These are phyloP conservation scores for Polyommatus iphigenia DNA, from an alignment of 2,888 invertebrate genomes.

Conservation along the genomic window DNA sequence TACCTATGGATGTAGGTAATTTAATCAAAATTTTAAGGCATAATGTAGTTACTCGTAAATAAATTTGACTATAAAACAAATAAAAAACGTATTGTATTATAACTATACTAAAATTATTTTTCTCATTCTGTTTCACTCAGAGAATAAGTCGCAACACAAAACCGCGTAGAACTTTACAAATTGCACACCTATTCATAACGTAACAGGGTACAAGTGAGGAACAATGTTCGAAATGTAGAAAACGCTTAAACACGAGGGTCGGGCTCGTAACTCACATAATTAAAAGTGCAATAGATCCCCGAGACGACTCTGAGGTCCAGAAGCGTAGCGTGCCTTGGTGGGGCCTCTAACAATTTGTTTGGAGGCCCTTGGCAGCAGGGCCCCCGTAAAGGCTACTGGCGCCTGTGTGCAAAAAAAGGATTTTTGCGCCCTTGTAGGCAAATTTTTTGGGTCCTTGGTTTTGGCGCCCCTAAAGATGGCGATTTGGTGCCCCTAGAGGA, in stretches of 20 bases:
- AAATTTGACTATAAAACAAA: too few relatives aligned
- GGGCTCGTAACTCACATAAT: conserved; percentile 46
- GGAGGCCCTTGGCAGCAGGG: neutral
- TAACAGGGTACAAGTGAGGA: neutral
- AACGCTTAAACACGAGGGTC: neutral
- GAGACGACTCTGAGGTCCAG: neutral
- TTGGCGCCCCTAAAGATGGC: too few relatives aligned
- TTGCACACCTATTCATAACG: neutral
- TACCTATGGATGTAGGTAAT: too few relatives aligned
- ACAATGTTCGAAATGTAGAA: neutral
- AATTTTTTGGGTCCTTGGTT: too few relatives aligned
- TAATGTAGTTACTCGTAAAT: too few relatives aligned
- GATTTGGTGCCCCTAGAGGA: too few relatives aligned
- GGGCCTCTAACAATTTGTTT: neutral
- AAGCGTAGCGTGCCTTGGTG: neutral
- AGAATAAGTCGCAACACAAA: neutral
- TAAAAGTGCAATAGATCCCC: conserved; percentile 65
- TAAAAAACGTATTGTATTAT: too few relatives aligned
- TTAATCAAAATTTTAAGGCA: too few relatives aligned
- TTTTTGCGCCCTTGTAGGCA: too few relatives aligned
- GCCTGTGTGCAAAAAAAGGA: too few relatives aligned
- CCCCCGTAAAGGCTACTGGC: too few relatives aligned
- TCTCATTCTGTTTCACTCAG: neutral
- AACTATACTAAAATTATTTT: neutral
- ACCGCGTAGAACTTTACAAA: neutral